These are phyloP conservation scores for Lophotis ruficrista DNA, from an alignment of 2,113 vertebrate genomes.

Conservation along the genomic window DNA sequence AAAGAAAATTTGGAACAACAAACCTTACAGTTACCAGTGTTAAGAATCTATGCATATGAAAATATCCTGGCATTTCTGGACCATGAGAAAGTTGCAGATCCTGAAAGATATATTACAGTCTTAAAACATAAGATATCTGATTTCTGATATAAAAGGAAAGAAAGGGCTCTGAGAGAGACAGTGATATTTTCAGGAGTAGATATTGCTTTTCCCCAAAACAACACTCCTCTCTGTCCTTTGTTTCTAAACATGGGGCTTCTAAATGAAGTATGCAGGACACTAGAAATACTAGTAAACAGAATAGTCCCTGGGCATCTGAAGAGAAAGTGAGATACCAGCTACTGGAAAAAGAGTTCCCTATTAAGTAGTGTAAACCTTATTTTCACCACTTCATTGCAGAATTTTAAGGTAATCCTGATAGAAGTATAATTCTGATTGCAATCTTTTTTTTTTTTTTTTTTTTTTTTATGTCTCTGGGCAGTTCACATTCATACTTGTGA, in stretches of 20 bases:
- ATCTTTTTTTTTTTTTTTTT: not conserved
- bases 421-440: not conserved
- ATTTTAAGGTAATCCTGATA: not conserved
- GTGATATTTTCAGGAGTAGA: not conserved
- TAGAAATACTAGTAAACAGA: not conserved
- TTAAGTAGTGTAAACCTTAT: not conserved
- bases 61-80: not conserved
- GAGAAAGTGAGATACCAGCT: not conserved
- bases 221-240: not conserved
- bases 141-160: not conserved
- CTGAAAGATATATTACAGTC: not conserved
- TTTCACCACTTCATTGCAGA: not conserved
- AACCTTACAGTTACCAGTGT: not conserved
- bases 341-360: not conserved
- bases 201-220: not conserved
- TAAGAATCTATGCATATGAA: accelerated
- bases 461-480: not conserved
- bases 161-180: not conserved
- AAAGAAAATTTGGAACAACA: not conserved
- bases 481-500: not conserved
- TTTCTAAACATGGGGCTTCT: not conserved
- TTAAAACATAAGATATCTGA: not conserved
- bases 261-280: not conserved
- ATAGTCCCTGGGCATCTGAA: not conserved
- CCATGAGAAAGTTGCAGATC: not conserved